phyloP scores from a whole-genome alignment of 1,140 invertebrate genomes.

The Aleiodes sp. region DNA sequence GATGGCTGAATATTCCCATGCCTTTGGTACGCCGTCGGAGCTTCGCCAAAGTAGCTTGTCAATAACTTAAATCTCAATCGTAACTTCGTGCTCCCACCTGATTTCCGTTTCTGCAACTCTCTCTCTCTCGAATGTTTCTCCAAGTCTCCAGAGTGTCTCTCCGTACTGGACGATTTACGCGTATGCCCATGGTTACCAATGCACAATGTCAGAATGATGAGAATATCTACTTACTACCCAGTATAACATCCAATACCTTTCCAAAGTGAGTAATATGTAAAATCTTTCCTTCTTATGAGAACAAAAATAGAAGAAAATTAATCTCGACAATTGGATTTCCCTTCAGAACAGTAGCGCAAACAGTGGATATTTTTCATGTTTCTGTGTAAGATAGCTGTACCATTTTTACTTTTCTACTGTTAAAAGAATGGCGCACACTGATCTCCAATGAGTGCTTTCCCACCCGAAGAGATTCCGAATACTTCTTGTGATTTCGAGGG shows the following conservation, averaged over 20 bases:
- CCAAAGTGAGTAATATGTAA: too few relatives aligned
- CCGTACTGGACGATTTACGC: constrained; percentile 7
- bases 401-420: too few relatives aligned
- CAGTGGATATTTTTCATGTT: too few relatives aligned
- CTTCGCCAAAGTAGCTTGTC: constrained; percentile 66
- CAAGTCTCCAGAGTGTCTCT: constrained; percentile 3
- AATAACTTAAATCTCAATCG: constrained; percentile 68
- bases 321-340: too few relatives aligned
- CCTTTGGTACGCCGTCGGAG: constrained; percentile 49
- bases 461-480: constrained; percentile 25
- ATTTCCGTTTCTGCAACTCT: constrained; percentile 56
- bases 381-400: too few relatives aligned
- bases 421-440: too few relatives aligned
- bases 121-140: not conserved
- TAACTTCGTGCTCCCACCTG: constrained; percentile 63
- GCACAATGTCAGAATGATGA: not conserved
- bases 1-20: constrained; percentile 26
- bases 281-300: too few relatives aligned
- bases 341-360: too few relatives aligned
- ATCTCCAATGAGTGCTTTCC: constrained; percentile 9
- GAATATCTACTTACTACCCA: not conserved
- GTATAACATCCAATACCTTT: not conserved
- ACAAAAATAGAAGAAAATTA: too few relatives aligned
- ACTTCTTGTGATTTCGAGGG: constrained; percentile 53
- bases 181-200: constrained; percentile 14